Percentiles rank a stretch among this genome's conserved stretches.
These are phyloP conservation scores for Cinclus mexicanus DNA, from an alignment of 2,113 vertebrate genomes.

Conservation along the genomic window DNA sequence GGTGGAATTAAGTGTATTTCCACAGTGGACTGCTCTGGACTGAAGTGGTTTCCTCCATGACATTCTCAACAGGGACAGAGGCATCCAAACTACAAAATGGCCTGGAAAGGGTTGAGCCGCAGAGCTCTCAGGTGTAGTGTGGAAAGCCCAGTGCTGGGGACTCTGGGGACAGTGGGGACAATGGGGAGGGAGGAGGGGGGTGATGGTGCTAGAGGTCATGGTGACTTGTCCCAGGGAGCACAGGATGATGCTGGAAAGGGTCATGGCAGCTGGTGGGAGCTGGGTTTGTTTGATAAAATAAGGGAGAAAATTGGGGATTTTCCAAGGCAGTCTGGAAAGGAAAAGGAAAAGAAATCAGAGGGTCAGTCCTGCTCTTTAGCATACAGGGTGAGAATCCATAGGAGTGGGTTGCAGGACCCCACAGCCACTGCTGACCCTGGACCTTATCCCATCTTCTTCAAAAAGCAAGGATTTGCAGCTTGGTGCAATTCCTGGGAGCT, in stretches of 20 bases:
- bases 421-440: neutral
- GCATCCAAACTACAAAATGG: neutral
- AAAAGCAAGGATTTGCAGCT: neutral
- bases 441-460: neutral
- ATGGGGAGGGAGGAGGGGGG: neutral
- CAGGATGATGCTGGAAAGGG: neutral
- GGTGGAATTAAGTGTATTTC: neutral
- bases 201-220: rapidly evolving
- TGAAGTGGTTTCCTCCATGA: neutral
- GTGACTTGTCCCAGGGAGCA: neutral
- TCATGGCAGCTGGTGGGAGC: rapidly evolving
- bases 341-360: neutral
- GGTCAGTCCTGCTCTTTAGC: rapidly evolving
- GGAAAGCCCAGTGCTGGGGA: neutral
- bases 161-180: rapidly evolving
- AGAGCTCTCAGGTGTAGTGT: neutral
- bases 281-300: neutral
- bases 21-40: neutral
- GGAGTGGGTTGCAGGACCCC: neutral
- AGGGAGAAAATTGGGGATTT: neutral
- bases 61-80: neutral
- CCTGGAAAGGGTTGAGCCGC: neutral
- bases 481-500: rapidly evolving
- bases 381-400: no score
- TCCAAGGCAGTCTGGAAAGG: neutral